Base-by-base conservation (phyloP, 2,888 invertebrate species). In the Trachelus troglodyta region DNA sequence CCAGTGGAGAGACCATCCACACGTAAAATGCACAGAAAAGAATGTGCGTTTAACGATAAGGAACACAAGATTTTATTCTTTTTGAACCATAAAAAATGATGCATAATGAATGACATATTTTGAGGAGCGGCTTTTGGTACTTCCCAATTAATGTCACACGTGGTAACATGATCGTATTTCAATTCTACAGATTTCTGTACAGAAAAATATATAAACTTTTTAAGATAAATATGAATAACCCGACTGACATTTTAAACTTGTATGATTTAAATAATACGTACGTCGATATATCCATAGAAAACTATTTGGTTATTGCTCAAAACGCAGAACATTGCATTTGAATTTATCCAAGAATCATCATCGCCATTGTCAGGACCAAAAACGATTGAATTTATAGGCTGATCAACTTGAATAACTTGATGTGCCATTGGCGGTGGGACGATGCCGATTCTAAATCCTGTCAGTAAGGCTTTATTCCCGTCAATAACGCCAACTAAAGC, bases 391-490 rank as follows among this genome's bases (percentile, higher is more conserved):
- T 94, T 94, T 1, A 96, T 93, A 80, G 93, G 92, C 35, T 91
- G 89, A 0, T 94, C 91, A 78, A 94, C 90, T 76, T 93, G 88
- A 23, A 96, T 86, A 83, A 93, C 92, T 76, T 93, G 92, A 76
- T 95, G 94, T 79, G 94, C 93, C 95, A 97, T 95, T 68, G 98
- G 98, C 1, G 98, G 98, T 37, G 98, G 98, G 15, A 97, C 93
- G 34, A 97, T 93, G 79, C 94, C 94, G 81, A 94, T 92, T 81
- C 94, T 94, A 87, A 97, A 96, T 68, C 95, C 94, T 12, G 97
- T 97, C 73, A 97, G 81, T 74, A 96, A 92, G 34, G 96, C 85
- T 83, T 94, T 94, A 78, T 92, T 94, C 83, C 96, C 96, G 93
- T 97, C 96, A 83, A 97, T 94, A 15, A 97, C 97, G 84, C 94